Percentiles rank a stretch among this genome's conserved stretches.
phyloP scores from a whole-genome alignment of 2,113 vertebrate species.

The Vimba vimba region DNA sequence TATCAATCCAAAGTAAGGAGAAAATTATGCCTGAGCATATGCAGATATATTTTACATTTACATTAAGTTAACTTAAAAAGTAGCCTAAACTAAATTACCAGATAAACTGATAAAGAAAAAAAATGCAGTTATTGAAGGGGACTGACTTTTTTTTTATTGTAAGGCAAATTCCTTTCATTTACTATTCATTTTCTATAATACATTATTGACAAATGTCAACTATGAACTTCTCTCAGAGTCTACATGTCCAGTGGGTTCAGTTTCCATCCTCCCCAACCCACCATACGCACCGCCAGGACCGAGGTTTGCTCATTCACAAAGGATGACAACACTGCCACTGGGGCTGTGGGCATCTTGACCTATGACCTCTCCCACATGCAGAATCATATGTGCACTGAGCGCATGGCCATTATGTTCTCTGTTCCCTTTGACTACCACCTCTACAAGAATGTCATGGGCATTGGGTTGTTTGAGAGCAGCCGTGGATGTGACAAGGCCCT shows the following conservation, averaged over 20 bases:
- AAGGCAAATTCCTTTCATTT: neutral
- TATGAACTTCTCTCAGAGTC: constrained; percentile 59
- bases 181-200: neutral
- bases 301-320: constrained; percentile 77
- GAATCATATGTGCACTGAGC: constrained; percentile 58
- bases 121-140: neutral
- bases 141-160: neutral
- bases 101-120: neutral
- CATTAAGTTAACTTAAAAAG: neutral
- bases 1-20: constrained; percentile 74
- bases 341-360: constrained; percentile 71
- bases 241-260: constrained; percentile 72
- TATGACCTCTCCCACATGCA: constrained; percentile 74
- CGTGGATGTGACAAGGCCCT: constrained; percentile 67
- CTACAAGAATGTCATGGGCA: constrained; percentile 69
- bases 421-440: constrained; percentile 71
- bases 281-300: constrained; percentile 53
- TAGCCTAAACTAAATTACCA: neutral
- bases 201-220: neutral
- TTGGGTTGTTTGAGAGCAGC: constrained; percentile 63
- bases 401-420: constrained; percentile 74
- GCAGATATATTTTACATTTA: neutral
- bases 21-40: neutral
- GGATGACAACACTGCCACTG: constrained; percentile 69
- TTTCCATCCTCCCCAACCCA: constrained; percentile 72